Evolutionary conservation across 2,888 invertebrate species (phyloP), one percentile per base, ranked within the genome.

Genomic region (Stenodema calcarata): DNA sequence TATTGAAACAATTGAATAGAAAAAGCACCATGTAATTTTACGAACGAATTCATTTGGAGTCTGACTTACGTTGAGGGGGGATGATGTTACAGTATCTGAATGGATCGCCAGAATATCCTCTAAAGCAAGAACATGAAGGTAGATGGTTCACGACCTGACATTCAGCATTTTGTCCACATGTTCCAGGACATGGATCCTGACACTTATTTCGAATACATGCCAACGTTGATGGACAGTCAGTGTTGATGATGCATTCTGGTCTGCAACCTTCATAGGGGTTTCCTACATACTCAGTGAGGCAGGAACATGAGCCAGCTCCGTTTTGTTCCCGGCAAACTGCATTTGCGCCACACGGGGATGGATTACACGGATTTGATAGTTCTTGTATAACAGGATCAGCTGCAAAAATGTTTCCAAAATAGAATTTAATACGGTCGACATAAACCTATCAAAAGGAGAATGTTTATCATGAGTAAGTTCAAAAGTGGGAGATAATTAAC

Each of bases 271-370:
- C 90, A 88, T 91, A 95, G 54, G 96, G 96, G 90, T 96, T 95
- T 89, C 96, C 96, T 89, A 94, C 93, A 91, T 94, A 95, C 88
- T 94, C 94, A 9, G 94, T 92, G 86, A 94, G 91, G 90, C 95
- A 95, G 89, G 93, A 93, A 90, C 96, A 96, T 70, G 95, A 94
- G 88, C 95, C 95, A 62, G 95, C 95, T 87, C 93, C 94, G 89
- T 94, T 94, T 91, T 94, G 94, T 90, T 95, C 94, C 90, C 93
- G 93, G 90, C 95, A 96, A 89, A 94, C 92, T 18, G 95, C 95
- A 91, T 95, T 95, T 47, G 92, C 90, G 35, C 95, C 95, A 91
- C 95, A 95, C 30, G 94, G 94, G 87, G 94, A 94, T n/a, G 95
- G 95, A 87, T 93, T 91, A 89, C 95, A 96, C 0, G 95, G 95